Evolutionary conservation across 2,888 invertebrate genomes (phyloP).

Genomic region (Andrena minutula): DNA sequence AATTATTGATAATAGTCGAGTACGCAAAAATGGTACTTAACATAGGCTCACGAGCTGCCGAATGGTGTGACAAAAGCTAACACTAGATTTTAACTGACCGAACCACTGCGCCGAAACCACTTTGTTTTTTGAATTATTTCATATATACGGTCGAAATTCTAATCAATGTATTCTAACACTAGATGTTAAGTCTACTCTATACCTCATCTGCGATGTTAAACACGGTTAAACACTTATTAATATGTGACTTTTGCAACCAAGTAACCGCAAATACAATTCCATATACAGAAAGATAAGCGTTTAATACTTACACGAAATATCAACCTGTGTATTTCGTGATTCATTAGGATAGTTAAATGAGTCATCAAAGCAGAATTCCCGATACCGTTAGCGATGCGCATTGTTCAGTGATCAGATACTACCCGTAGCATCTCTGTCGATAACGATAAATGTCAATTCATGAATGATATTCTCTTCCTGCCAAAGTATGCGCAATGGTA

Average conservation of each 20-base stretch:
- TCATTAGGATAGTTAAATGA: conserved; percentile 15
- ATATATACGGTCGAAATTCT: no score
- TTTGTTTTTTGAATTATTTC: no score
- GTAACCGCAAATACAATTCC: not conserved
- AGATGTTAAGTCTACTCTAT: no score
- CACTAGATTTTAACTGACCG: no score
- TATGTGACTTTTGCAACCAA: not conserved
- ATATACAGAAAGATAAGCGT: not conserved
- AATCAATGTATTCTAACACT: no score
- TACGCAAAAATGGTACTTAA: no score
- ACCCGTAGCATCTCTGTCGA: not conserved
- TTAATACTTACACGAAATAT: conserved; percentile 11
- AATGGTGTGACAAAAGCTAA: no score
- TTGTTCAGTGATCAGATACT: conserved; percentile 5
- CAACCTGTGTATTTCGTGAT: conserved; percentile 4
- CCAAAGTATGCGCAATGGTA: not conserved
- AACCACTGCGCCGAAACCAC: no score
- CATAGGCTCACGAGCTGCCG: no score
- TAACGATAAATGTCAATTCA: conserved; percentile 8
- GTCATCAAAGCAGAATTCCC: not conserved
- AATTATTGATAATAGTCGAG: no score
- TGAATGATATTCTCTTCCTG: not conserved
- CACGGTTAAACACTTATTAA: not conserved
- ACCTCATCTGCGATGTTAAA: no score
- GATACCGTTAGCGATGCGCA: not conserved